phyloP scores from a whole-genome alignment of 2,797 vertebrate species.

The Characodon lateralis region DNA sequence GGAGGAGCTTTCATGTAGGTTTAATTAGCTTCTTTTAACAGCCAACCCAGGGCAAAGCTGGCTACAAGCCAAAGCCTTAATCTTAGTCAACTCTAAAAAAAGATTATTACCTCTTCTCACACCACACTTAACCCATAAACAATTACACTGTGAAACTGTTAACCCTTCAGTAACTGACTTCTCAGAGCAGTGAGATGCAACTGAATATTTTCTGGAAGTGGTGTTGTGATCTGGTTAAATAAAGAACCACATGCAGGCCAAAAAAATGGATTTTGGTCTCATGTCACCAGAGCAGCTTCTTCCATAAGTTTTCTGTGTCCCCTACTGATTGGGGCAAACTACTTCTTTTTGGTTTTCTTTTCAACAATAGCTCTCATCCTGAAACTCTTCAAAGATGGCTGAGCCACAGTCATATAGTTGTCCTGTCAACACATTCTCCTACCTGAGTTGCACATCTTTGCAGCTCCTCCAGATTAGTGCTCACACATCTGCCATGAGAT shows the following conservation, averaged over 20 bases:
- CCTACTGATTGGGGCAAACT: background rate
- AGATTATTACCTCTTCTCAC: slow-evolving; percentile 76
- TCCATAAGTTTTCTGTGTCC: background rate
- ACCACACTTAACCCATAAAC: slow-evolving; percentile 65
- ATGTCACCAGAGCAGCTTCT: background rate
- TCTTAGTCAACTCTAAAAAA: slow-evolving; percentile 67
- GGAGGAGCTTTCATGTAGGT: slow-evolving; percentile 73
- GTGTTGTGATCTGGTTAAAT: background rate
- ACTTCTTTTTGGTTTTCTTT: background rate
- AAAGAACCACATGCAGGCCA: background rate
- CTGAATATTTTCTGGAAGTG: slow-evolving; percentile 29
- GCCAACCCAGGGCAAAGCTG: slow-evolving; percentile 62
- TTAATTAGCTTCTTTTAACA: slow-evolving; percentile 79
- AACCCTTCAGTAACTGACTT: slow-evolving; percentile 52
- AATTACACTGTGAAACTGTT: slow-evolving; percentile 63
- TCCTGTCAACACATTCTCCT: background rate
- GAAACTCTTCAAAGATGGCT: background rate
- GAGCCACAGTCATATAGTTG: background rate
- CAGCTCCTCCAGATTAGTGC: background rate
- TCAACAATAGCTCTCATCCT: background rate
- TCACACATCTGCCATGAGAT: background rate
- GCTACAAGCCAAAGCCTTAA: slow-evolving; percentile 65
- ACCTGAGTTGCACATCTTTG: background rate
- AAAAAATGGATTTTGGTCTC: background rate
- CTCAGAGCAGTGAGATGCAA: slow-evolving; percentile 36